A percentile compares a stretch with the other conserved stretches of the same genome.
These are phyloP conservation scores for Hanleya hanleyi DNA, from an alignment of 2,888 invertebrate species.

Conservation along the genomic window DNA sequence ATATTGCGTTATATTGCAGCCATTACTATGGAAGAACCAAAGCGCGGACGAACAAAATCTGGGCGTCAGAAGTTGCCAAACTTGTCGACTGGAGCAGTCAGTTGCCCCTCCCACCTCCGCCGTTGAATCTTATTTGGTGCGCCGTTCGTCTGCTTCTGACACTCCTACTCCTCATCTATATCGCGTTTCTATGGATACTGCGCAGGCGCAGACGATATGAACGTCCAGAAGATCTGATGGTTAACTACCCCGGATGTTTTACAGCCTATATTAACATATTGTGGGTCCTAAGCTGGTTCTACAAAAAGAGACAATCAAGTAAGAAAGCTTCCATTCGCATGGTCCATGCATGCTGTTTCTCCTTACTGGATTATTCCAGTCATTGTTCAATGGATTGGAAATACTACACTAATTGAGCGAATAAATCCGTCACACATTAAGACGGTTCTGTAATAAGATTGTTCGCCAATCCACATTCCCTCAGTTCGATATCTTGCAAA, in stretches of 20 bases:
- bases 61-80: not conserved
- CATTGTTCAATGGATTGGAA: too few relatives aligned
- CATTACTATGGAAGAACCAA: not conserved
- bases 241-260: not conserved
- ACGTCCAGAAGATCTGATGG: not conserved
- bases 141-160: not conserved
- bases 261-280: not conserved
- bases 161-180: not conserved
- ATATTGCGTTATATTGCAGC: too few relatives aligned
- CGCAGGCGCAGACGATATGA: not conserved
- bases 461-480: too few relatives aligned
- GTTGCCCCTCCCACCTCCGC: constrained; percentile 1
- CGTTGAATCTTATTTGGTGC: not conserved
- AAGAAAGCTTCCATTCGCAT: too few relatives aligned
- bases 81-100: not conserved
- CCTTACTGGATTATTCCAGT: too few relatives aligned
- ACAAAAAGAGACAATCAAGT: not conserved
- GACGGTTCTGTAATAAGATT: too few relatives aligned
- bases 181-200: not conserved
- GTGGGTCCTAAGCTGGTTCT: not conserved
- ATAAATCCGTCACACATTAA: too few relatives aligned
- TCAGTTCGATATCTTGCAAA: too few relatives aligned
- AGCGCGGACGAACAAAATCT: not conserved
- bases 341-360: too few relatives aligned
- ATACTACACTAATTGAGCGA: too few relatives aligned